phyloP scores from a whole-genome alignment of 2,797 vertebrate species.

The Tamandua tetradactyla region DNA sequence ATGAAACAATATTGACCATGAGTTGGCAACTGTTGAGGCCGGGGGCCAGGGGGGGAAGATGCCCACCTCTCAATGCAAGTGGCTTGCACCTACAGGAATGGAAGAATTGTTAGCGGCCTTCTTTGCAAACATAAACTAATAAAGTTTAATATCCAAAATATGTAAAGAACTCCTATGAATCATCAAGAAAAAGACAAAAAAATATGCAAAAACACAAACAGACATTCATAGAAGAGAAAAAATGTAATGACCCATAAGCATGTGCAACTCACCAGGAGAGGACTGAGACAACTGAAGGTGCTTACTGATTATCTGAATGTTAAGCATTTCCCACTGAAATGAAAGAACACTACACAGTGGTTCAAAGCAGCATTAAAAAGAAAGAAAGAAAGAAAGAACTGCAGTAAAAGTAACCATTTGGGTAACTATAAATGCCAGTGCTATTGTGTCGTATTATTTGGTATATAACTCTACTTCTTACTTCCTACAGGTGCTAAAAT shows the following conservation, averaged over 20 bases:
- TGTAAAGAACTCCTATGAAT: background rate
- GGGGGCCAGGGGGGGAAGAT: no score
- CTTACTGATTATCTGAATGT: background rate
- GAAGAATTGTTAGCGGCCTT: background rate
- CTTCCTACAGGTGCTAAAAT: no score
- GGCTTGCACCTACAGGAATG: background rate
- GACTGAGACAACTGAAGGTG: background rate
- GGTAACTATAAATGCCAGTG: no score
- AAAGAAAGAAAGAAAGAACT: no score
- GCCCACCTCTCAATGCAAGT: background rate
- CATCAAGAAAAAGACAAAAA: background rate
- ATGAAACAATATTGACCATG: no score
- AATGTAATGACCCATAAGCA: background rate
- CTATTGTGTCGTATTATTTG: no score
- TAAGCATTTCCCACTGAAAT: background rate
- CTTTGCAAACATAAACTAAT: background rate
- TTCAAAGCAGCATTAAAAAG: no score
- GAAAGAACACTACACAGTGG: no score
- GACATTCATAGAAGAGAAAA: slow-evolving; percentile 3
- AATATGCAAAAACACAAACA: background rate
- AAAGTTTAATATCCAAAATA: slow-evolving; percentile 24
- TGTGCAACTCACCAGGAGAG: background rate
- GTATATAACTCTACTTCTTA: no score
- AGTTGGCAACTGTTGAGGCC: no score
- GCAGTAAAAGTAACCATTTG: no score